Evolutionary conservation across 2,888 invertebrate genomes (phyloP).

Genomic region (Diadegma fenestrale): DNA sequence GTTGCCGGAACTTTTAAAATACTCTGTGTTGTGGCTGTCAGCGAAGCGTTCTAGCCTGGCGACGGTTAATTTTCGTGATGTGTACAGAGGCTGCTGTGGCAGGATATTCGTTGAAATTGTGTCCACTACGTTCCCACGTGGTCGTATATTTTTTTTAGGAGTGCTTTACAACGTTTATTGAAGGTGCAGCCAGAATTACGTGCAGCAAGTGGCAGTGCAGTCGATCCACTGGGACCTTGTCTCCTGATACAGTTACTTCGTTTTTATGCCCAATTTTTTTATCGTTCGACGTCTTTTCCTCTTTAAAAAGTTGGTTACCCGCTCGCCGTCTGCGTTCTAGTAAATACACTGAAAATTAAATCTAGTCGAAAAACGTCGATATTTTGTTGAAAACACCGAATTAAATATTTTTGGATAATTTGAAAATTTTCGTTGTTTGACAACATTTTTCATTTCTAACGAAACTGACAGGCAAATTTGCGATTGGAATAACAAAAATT

Average conservation of each 20-base stretch:
- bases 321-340: not conserved
- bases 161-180: not conserved
- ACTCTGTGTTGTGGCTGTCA: not conserved
- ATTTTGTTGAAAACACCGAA: no score
- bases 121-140: not conserved
- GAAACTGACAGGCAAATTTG: no score
- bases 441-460: no score
- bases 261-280: not conserved
- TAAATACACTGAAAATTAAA: no score
- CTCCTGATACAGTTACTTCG: not conserved
- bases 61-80: not conserved
- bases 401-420: no score
- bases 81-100: not conserved
- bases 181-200: not conserved
- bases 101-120: not conserved
- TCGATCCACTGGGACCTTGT: not conserved
- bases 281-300: not conserved
- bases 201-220: not conserved
- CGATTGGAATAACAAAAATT: no score
- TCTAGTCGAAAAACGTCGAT: no score
- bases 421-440: no score
- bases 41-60: not conserved
- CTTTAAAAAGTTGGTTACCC: not conserved
- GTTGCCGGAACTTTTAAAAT: not conserved
- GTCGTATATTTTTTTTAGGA: conserved; percentile 4